These are phyloP conservation scores for Euglossa dilemma DNA, from an alignment of 1,140 invertebrate genomes.

Conservation along the genomic window DNA sequence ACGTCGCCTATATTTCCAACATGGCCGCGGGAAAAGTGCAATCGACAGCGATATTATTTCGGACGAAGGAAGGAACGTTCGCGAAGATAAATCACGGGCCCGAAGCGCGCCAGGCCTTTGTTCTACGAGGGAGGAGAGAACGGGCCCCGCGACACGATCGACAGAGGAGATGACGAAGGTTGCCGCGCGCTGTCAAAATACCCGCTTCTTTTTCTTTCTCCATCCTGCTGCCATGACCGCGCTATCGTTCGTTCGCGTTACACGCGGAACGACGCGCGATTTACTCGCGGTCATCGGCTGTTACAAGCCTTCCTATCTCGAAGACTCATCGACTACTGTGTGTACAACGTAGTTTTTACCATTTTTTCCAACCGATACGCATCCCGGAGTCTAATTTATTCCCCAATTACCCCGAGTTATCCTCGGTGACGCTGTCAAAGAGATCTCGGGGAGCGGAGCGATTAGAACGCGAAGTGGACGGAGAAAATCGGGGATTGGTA, in stretches of 20 bases:
- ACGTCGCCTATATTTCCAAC: conserved; percentile 7
- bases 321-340: conserved; percentile 46
- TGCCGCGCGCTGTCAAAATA: conserved; percentile 77
- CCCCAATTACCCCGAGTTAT: conserved; percentile 23
- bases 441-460: background rate
- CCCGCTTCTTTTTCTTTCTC: conserved; percentile 59
- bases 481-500: background rate
- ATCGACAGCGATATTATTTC: background rate
- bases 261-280: conserved; percentile 46
- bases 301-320: conserved; percentile 14
- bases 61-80: background rate
- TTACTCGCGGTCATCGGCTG: conserved; percentile 37
- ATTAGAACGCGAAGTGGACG: background rate
- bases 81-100: conserved; percentile 31
- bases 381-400: conserved; percentile 25
- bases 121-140: conserved; percentile 40
- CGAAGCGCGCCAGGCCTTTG: conserved; percentile 54
- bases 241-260: conserved; percentile 57
- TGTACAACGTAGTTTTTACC: conserved; percentile 10
- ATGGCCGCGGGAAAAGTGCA: background rate
- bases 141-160: conserved; percentile 54
- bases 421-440: background rate
- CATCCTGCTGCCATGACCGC: conserved; percentile 68
- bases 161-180: conserved; percentile 73
- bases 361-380: conserved; percentile 3